A percentile compares a stretch with the other conserved stretches of the same genome.
Conservation (phyloP, 2,113 vertebrate species). For the Clarias gariepinus region DNA sequence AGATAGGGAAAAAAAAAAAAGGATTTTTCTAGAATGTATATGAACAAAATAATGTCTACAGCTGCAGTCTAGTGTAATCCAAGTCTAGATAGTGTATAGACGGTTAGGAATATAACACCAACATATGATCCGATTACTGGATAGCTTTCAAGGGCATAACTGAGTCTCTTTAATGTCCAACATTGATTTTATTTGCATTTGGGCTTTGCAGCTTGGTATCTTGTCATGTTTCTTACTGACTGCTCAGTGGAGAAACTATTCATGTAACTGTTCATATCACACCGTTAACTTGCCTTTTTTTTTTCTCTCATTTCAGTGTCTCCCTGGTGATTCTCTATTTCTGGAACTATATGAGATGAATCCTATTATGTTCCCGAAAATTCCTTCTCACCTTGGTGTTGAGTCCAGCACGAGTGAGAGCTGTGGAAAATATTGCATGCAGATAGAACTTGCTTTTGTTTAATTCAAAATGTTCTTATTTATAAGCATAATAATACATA, state of each 20-base stretch:
- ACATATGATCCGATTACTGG: not conserved
- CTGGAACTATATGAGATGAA: slow-evolving; percentile 15
- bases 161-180: slow-evolving; percentile 3
- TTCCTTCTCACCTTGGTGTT: not conserved
- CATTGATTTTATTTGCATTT: slow-evolving; percentile 13
- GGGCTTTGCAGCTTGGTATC: not conserved
- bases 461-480: not conserved
- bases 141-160: slow-evolving; percentile 12
- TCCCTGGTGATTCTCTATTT: slow-evolving; percentile 17
- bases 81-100: not conserved
- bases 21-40: not conserved
- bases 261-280: slow-evolving; percentile 1
- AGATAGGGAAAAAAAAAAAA: not conserved
- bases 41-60: not conserved
- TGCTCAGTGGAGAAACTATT: not conserved
- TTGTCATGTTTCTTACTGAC: slow-evolving; percentile 1
- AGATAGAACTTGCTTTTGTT: not conserved
- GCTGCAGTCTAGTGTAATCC: not conserved
- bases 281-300: not conserved
- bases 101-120: not conserved
- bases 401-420: not conserved
- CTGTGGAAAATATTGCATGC: not conserved
- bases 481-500: not conserved
- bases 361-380: not conserved
- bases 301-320: not conserved